Evolutionary conservation across 2,888 invertebrate genomes (phyloP), one percentile per base, ranked within the genome.

Genomic region (Digitonthophagus gazella): DNA sequence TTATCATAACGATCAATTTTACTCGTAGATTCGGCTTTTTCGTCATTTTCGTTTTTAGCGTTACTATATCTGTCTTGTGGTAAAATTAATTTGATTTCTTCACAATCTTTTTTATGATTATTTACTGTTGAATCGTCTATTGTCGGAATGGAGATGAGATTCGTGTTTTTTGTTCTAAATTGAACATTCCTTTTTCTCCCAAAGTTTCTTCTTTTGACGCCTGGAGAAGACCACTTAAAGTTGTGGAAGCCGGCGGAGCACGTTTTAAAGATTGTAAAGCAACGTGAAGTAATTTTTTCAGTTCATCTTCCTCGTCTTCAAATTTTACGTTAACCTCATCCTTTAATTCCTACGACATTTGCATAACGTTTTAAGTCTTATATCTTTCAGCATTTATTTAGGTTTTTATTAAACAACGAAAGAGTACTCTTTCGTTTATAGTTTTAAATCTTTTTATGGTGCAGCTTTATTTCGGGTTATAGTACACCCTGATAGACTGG

Each of bases 1-100:
- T 78, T 79, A 54, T 82, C 82, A 72, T 84, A 86, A 15, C 86
- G 81, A 75, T 83, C 84, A 76, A 86, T 86, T 77, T 86, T 86
- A 71, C 80, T 82, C 4, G 73, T 74, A 2, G 71, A 71, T 69
- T 78, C 78, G 54, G 64, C 68, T 11, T 55, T 63, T 65, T 74
- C 75, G 19, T 69, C 69, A n/a, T n/a, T n/a, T 67, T 75, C 71
- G 19, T 65, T 67, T 18, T 71, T 69, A 44, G 65, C 68, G 64
- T 76, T 77, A 65, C 76, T 75, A 67, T 80, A 81, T 16, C 79
- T 74, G 69, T 81, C 79, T 75, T 82, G 82, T 2, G 81, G 81
- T 67, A 80, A 72, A 2, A 76, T 72, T 18, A 82, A 73, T 72
- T 79, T 80, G 5, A n/a, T n/a, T n/a, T n/a, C 68, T 61, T 65